Conservation (phyloP, 1,140 invertebrate species). For the Hormaphis cornu region DNA sequence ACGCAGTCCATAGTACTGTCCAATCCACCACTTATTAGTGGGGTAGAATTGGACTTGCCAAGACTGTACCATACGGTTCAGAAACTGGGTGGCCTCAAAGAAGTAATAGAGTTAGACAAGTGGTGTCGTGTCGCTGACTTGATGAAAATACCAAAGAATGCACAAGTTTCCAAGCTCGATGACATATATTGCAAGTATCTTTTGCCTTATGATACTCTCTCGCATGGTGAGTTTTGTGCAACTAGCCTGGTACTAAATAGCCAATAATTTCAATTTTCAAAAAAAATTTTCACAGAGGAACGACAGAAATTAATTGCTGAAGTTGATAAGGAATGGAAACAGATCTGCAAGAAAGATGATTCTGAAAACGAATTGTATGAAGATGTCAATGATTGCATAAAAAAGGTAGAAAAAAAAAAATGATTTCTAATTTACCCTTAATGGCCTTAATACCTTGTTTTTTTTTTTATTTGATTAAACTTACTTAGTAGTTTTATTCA, state of each 20-base stretch:
- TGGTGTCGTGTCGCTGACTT: constrained; percentile 82
- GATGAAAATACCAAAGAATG: constrained; percentile 73
- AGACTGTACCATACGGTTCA: constrained; percentile 78
- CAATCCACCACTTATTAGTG: constrained; percentile 71
- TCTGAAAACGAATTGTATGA: constrained; percentile 42
- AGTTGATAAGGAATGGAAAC: constrained; percentile 67
- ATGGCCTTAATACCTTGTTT: neutral
- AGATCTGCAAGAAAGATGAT: constrained; percentile 43
- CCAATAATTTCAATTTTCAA: neutral
- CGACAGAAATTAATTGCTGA: constrained; percentile 53
- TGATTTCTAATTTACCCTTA: too few species aligned
- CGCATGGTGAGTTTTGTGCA: constrained; percentile 48
- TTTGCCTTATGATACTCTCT: constrained; percentile 79
- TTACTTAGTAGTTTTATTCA: neutral
- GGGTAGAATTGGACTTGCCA: constrained; percentile 81
- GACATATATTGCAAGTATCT: constrained; percentile 90
- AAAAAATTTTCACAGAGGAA: constrained; percentile 18
- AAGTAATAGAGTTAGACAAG: constrained; percentile 81
- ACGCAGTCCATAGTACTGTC: constrained; percentile 66
- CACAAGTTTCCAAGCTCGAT: constrained; percentile 77
- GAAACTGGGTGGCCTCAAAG: constrained; percentile 72
- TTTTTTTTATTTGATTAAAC: too few species aligned
- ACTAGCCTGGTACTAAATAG: neutral
- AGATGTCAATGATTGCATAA: constrained; percentile 62
- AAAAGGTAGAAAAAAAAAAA: constrained; percentile 53